Base-by-base conservation (phyloP, 2,888 invertebrate genomes). In the Deladenus siricidicola region DNA sequence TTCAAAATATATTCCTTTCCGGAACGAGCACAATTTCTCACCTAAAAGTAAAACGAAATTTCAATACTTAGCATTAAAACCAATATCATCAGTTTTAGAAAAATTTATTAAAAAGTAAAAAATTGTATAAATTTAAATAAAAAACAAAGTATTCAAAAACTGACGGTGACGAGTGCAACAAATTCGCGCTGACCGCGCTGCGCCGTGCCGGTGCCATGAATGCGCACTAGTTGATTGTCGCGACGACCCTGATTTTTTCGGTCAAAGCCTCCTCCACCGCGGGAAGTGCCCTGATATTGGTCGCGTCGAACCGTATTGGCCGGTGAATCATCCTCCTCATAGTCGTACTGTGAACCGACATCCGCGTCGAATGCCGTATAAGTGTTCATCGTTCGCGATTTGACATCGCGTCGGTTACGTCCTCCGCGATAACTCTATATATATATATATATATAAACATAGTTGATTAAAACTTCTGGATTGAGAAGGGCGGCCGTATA, bases 311-410 rank as follows among this genome's bases (percentile, higher is more conserved):
- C n/a, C n/a, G n/a, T n/a, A n/a, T n/a, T n/a, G n/a, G n/a, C n/a
- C n/a, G n/a, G n/a, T n/a, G n/a, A 61, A 24, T 69, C 66, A 3
- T 72, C 70, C n/a, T 75, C 75, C 10, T 71, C 66, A 48, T 72
- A 67, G 34, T 73, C 73, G 56, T 72, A 74, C 53, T 63, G 58
- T 28, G 72, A 70, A 14, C 64, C 60, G 45, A 70, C 66, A 58
- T 74, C 74, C 14, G 69, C 62, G 55, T 74, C 74, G 26, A 72
- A 54, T 2, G 65, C 63, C 24, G 66, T 64, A 24, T 55, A 64
- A 10, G 49, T 39, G 29, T 58, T 68, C 60, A 69, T 69, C 4
- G 68, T 67, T 21, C 64, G 47, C 28, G 56, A 39, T 39, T 66
- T 66, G 23, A 66, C 68, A 49, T 68, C 66, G 39, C 49, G 56